A percentile compares a stretch with the other conserved stretches of the same genome.
Evolutionary conservation across 2,797 vertebrate species (phyloP).

Genomic region (Discoglossus pictus): DNA sequence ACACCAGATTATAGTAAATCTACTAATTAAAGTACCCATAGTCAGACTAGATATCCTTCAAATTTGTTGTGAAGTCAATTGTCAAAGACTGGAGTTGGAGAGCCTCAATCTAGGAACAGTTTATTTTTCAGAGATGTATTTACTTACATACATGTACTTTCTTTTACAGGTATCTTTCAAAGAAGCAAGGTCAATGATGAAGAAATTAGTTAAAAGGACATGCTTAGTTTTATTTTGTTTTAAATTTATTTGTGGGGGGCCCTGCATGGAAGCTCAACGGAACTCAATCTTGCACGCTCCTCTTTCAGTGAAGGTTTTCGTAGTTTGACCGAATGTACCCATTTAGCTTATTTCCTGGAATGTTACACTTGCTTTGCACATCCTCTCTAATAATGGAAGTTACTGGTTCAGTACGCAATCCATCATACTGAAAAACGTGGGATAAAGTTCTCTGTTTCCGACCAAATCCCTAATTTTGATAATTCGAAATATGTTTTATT

Average conservation of each 20-base stretch:
- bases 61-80: too few species aligned
- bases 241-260: not conserved
- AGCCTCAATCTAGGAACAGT: too few species aligned
- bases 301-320: not conserved
- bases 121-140: not conserved
- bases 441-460: too few species aligned
- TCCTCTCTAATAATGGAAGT: not conserved
- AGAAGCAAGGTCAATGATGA: slow-evolving; percentile 89
- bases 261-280: slow-evolving; percentile 6
- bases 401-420: not conserved
- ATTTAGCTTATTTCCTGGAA: too few species aligned
- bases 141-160: not conserved
- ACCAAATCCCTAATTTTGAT: slow-evolving; percentile 7
- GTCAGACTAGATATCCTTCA: too few species aligned
- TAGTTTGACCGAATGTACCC: not conserved
- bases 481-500: slow-evolving; percentile 26
- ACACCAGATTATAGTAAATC: too few species aligned
- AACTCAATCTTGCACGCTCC: not conserved
- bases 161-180: slow-evolving; percentile 86
- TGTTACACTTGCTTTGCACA: not conserved
- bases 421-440: too few species aligned
- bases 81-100: too few species aligned
- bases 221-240: not conserved
- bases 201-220: not conserved
- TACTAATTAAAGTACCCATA: too few species aligned